Conservation (phyloP, 2,113 vertebrate species). For the Callipepla squamata region DNA sequence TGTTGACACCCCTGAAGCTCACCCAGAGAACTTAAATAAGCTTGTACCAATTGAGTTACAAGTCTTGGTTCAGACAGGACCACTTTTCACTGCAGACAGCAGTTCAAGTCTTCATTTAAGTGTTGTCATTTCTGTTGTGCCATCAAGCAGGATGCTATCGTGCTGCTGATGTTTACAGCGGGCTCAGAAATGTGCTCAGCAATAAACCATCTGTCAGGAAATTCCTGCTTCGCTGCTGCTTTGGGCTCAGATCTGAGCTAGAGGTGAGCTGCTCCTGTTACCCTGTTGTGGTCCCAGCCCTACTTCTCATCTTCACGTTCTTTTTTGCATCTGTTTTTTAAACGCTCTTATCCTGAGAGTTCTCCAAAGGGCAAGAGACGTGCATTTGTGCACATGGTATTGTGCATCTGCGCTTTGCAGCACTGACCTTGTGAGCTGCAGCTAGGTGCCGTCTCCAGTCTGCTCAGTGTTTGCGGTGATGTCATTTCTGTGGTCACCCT, state of each 20-base stretch:
- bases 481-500: neutral
- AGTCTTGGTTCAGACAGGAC: neutral
- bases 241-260: neutral
- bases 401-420: neutral
- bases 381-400: rapidly evolving
- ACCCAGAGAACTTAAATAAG: neutral
- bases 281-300: neutral
- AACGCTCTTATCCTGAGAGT: neutral
- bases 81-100: neutral
- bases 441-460: neutral
- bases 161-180: neutral
- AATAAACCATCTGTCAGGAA: neutral
- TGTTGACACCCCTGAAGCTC: neutral
- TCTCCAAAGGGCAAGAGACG: neutral
- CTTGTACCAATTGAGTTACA: neutral
- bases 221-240: neutral
- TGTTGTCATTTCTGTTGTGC: neutral
- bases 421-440: neutral
- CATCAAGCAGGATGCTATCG: neutral
- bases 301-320: neutral
- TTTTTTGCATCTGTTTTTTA: neutral
- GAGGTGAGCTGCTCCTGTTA: neutral
- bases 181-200: neutral
- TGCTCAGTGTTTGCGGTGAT: neutral
- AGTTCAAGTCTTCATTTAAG: neutral